Evolutionary conservation across 2,113 vertebrate genomes (phyloP).

Genomic region (Sinocyclocheilus grahami): DNA sequence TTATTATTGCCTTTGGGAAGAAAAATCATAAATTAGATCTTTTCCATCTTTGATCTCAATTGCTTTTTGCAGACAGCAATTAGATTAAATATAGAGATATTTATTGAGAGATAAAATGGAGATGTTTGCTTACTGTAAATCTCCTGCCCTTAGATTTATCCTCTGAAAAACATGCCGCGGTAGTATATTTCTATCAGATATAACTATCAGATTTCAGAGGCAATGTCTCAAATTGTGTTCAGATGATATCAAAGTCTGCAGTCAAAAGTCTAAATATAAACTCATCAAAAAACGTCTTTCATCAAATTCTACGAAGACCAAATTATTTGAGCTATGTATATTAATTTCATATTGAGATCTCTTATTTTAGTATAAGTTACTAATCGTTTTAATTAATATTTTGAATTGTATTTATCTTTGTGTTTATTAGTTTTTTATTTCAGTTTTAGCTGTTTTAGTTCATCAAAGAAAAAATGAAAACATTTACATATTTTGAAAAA

Average conservation of each 20-base stretch:
- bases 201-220: neutral
- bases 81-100: neutral
- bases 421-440: no score
- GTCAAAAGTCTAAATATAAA: neutral
- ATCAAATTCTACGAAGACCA: neutral
- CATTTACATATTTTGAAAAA: no score
- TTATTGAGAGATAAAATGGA: neutral
- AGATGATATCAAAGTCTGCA: neutral
- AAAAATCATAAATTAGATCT: neutral
- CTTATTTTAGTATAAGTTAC: neutral
- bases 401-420: no score
- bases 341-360: neutral
- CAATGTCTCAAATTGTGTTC: neutral
- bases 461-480: no score
- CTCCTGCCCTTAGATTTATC: neutral
- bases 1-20: neutral
- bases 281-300: neutral
- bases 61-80: conserved; percentile 1
- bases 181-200: neutral
- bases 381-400: no score
- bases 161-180: neutral
- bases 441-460: no score
- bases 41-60: neutral
- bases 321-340: neutral
- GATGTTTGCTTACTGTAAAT: neutral